Evolutionary conservation across 2,888 invertebrate genomes (phyloP), one percentile per base, ranked within the genome.

Genomic region (Mesorhabditis belari): DNA sequence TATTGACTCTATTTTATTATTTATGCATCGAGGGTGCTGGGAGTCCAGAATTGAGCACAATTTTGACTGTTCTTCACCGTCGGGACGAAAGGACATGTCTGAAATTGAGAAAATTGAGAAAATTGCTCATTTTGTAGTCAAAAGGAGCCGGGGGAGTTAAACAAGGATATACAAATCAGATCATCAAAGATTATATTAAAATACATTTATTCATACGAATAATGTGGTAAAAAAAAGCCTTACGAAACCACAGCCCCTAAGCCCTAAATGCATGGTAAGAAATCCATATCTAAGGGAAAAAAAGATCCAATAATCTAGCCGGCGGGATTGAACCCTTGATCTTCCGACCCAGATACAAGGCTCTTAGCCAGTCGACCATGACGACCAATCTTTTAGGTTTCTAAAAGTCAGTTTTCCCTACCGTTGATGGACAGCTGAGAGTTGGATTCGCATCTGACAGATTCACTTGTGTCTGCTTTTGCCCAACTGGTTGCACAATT

Each of bases 51-150:
- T 6, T 23, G n/a, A 19, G 60, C 58, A 27, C 69, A 69, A 28
- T 69, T 62, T 3, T 52, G 50, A 49, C 65, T 65, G 64, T 69
- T 67, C 57, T 69, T 69, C 24, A 63, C 63, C 3, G 69, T 67
- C 17, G 63, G 66, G 60, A 69, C 63, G 64, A 67, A 69, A 5
- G 66, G 69, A 21, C 69, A 69, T 5, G 19, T 56, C 61, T 66
- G 62, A 21, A 65, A 58, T 25, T 52, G 25, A 12, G 17, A 5
- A 5, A 17, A 17, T n/a, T 17, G 2, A 44, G 12, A 19, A 19
- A 12, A n/a, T 2, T 3, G n/a, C n/a, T 51, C 9, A 19, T 51
- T 51, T 51, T 3, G 23, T n/a, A 12, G 9, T 9, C 12, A 51
- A 12, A 2, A 19, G 51, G 12, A 51, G 2, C 12, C 12, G 12